phyloP scores from a whole-genome alignment of 1,140 invertebrate genomes.

The Arion vulgaris region DNA sequence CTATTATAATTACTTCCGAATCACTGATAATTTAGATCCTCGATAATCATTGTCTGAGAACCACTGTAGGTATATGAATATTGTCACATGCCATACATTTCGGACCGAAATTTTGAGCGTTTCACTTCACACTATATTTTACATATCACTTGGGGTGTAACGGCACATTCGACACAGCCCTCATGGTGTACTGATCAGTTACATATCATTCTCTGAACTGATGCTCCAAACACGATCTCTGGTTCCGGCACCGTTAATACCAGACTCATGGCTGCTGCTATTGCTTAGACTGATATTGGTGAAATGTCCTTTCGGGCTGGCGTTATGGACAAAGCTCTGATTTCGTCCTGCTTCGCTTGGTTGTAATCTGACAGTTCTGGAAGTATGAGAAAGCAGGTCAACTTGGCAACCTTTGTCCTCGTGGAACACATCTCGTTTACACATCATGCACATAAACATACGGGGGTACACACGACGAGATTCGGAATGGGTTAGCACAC shows the following conservation, averaged over 20 bases:
- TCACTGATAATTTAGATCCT: no score
- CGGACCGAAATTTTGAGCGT: no score
- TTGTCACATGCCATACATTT: no score
- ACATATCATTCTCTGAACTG: neutral
- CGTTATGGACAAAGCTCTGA: constrained; percentile 15
- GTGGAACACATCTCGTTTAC: constrained; percentile 58
- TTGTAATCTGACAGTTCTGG: constrained; percentile 30
- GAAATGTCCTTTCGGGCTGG: constrained; percentile 13
- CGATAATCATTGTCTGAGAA: no score
- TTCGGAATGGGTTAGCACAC: constrained; percentile 86
- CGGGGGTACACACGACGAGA: constrained; percentile 51
- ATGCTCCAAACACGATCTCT: neutral
- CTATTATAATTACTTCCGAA: no score
- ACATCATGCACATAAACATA: constrained; percentile 66
- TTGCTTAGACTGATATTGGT: neutral
- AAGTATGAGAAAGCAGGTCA: constrained; percentile 33
- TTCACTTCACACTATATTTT: no score
- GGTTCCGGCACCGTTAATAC: neutral
- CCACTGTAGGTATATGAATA: no score
- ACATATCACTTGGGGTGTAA: no score
- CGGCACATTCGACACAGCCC: no score
- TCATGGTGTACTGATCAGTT: neutral
- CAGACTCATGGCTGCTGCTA: neutral
- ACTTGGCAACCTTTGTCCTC: constrained; percentile 65
- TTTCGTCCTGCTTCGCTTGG: neutral